Evolutionary conservation across 2,797 vertebrate genomes (phyloP).

Genomic region (Hydrophis major): DNA sequence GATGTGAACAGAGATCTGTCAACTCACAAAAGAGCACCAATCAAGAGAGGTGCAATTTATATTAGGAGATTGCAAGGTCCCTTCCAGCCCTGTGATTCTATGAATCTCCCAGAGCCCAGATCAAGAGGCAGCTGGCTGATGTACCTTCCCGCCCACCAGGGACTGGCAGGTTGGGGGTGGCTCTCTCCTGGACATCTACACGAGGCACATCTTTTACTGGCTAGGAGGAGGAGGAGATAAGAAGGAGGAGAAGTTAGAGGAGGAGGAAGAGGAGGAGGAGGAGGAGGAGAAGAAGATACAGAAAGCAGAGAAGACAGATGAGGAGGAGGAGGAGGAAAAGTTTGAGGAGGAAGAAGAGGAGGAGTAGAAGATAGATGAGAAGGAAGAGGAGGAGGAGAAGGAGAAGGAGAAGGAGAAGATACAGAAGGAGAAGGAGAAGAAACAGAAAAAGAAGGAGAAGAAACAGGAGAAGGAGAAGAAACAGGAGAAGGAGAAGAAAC

Average conservation of each 20-base stretch:
- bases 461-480: no score
- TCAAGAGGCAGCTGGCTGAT: neutral
- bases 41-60: no score
- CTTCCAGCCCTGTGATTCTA: neutral
- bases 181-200: constrained; percentile 11
- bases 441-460: no score
- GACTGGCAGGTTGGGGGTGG: neutral
- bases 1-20: neutral
- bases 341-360: no score
- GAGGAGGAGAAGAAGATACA: no score
- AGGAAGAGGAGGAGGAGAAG: neutral
- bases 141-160: neutral
- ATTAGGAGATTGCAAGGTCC: neutral
- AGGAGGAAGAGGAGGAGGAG: no score
- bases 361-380: no score
- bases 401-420: neutral
- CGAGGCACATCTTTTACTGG: neutral
- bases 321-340: neutral
- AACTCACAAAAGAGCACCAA: neutral
- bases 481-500: no score
- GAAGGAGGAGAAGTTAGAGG: no score
- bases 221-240: neutral
- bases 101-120: neutral
- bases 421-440: no score
- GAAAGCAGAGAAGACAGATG: no score